Conservation (phyloP, 2,888 invertebrate genomes). For the Zhengitettix transpicula region DNA sequence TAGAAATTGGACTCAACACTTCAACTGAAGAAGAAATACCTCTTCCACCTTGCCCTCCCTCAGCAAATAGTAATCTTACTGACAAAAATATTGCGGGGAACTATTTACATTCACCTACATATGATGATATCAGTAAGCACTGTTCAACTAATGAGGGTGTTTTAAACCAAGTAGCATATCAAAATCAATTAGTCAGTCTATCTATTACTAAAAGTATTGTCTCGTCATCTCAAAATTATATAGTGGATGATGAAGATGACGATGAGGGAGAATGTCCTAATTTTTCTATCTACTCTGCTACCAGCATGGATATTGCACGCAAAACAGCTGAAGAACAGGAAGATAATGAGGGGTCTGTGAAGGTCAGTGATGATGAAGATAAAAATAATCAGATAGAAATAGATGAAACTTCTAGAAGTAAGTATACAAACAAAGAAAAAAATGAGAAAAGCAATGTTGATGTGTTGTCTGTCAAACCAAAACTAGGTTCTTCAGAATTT, state of each 20-base stretch:
- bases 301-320: constrained; percentile 57
- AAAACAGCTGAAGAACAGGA: constrained; percentile 26
- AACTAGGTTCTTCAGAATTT: neutral
- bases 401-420: too few relatives aligned
- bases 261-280: constrained; percentile 60
- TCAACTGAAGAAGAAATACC: constrained; percentile 3
- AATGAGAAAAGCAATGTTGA: neutral
- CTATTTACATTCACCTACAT: constrained; percentile 7
- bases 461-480: too few relatives aligned
- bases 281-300: constrained; percentile 68
- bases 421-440: constrained; percentile 8
- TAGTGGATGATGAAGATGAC: constrained; percentile 29
- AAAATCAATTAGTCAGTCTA: neutral
- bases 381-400: neutral
- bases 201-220: neutral
- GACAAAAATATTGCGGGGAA: neutral
- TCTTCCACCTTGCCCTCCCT: constrained; percentile 2
- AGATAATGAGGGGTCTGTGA: neutral
- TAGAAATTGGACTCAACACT: neutral
- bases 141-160: neutral
- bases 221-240: neutral
- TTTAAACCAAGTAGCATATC: constrained; percentile 1
- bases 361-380: constrained; percentile 11
- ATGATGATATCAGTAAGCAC: constrained; percentile 1
- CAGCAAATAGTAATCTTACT: neutral